These are phyloP conservation scores for Lepisosteus osseus DNA, from an alignment of 2,113 vertebrate species.

Conservation along the genomic window DNA sequence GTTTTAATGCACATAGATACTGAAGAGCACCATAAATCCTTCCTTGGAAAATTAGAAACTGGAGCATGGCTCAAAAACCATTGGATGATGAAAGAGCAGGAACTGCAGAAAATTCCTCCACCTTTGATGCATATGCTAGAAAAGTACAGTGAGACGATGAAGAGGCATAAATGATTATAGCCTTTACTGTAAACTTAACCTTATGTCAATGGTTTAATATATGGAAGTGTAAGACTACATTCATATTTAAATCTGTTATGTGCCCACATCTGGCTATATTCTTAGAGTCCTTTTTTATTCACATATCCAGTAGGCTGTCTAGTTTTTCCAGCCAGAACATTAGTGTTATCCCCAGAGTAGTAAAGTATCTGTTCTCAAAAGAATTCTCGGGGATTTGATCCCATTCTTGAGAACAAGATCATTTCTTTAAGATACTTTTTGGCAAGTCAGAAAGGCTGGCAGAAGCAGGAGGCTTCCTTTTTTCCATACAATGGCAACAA, in stretches of 20 bases:
- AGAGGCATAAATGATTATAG: conserved; percentile 10
- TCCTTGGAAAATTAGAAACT: not conserved
- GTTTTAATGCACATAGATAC: not conserved
- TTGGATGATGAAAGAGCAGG: conserved; percentile 2
- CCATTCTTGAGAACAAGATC: conserved; percentile 21
- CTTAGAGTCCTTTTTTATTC: conserved; percentile 10
- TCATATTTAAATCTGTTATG: conserved; percentile 2
- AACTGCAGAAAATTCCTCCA: not conserved
- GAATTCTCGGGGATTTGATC: conserved; percentile 22
- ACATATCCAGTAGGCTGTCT: conserved; percentile 10
- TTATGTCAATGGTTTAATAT: conserved; percentile 3
- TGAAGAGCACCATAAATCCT: conserved; percentile 6
- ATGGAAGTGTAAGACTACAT: conserved; percentile 6
- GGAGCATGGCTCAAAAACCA: not conserved
- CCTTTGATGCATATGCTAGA: conserved; percentile 2
- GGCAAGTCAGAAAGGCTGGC: conserved; percentile 19
- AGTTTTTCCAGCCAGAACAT: not conserved
- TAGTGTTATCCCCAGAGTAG: conserved; percentile 15
- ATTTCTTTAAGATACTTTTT: conserved; percentile 13
- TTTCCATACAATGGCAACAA: not conserved
- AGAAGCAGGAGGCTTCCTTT: not conserved
- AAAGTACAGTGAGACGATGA: not conserved
- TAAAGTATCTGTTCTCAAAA: conserved; percentile 20
- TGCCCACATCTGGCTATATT: conserved; percentile 14
- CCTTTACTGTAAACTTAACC: conserved; percentile 7